Conservation (phyloP, 2,888 invertebrate genomes). For the Tortrix viridana region DNA sequence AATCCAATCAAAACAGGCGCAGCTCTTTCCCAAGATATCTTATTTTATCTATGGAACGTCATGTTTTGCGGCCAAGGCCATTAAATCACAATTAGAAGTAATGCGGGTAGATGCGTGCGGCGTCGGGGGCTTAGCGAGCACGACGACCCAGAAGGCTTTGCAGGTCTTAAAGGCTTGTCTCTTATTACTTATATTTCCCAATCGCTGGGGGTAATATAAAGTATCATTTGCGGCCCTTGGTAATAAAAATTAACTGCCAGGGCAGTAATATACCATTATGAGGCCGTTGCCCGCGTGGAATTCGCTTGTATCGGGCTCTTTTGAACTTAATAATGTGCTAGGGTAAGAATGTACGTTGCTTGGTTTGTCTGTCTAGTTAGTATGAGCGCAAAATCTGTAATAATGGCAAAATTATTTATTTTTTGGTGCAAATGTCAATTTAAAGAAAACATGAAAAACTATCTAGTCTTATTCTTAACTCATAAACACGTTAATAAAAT, state of each 20-base stretch:
- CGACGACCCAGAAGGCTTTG: slow-evolving; percentile 66
- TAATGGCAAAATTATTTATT: no score
- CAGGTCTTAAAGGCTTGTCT: slow-evolving; percentile 72
- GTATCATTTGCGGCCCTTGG: slow-evolving; percentile 27
- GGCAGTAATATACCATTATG: background rate
- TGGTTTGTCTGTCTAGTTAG: no score
- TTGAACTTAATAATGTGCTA: no score
- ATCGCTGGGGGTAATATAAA: slow-evolving; percentile 38
- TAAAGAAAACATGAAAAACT: no score
- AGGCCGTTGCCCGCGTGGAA: no score
- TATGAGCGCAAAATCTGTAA: no score
- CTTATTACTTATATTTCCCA: slow-evolving; percentile 66
- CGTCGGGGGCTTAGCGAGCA: slow-evolving; percentile 64
- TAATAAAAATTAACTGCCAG: slow-evolving; percentile 33
- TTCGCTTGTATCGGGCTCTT: no score
- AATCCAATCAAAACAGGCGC: no score
- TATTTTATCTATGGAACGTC: slow-evolving; percentile 72
- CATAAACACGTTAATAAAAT: no score
- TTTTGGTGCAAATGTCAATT: no score
- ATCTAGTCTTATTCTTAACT: no score
- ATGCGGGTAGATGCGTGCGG: slow-evolving; percentile 79
- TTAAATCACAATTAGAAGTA: slow-evolving; percentile 83
- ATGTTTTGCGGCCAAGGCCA: slow-evolving; percentile 71
- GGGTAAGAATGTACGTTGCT: no score
- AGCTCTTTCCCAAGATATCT: slow-evolving; percentile 35